Base-by-base conservation (phyloP, 2,797 vertebrate species). In the Mormyrops attenuatus region DNA sequence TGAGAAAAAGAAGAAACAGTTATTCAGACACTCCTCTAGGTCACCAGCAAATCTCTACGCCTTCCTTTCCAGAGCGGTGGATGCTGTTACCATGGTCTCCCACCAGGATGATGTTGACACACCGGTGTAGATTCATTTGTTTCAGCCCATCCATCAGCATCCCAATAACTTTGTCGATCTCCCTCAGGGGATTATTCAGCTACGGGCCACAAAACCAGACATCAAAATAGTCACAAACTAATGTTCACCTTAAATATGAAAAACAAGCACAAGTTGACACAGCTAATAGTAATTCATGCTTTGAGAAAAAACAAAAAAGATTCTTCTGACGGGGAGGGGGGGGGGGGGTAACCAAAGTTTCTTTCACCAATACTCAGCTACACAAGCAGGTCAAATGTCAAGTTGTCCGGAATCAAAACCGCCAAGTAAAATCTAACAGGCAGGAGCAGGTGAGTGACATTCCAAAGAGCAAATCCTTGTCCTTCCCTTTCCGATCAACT, bases 81-180 rank as follows among this genome's bases (percentile, higher is more conserved):
- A 26, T 26, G 41, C 89, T 57, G 82, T 90, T 97, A 99, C 99
- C 99, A 3, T 99, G 99, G 90, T 99, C 99, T 89, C 98, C 98
- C 6, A 99, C 98, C 88, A 99, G 95, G 93, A 99, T 97, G 94
- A 99, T 95, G 69, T 99, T 99, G 88, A 98, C 97, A 91, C 99
- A 99, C 88, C 97, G 97, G 90, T 99, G 98, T 7, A 99, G 96
- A 90, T 97, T 97, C 95, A 99, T 93, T 91, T 99, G 99, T 91
- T 99, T 99, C 92, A 99, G 93, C 0, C 99, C 99, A 55, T 99
- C 98, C 99, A 99, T 98, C 92, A 99, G 93, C 50, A 99, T 98
- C 53, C 98, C 98, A 15, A 99, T 97, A 89, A 97, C 96, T 94
- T 96, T 97, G 92, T 99, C 99, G 47, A 99, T 97, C 90, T 98